Base-by-base conservation (phyloP, 2,113 vertebrate genomes). In the Macroglossus sobrinus region DNA sequence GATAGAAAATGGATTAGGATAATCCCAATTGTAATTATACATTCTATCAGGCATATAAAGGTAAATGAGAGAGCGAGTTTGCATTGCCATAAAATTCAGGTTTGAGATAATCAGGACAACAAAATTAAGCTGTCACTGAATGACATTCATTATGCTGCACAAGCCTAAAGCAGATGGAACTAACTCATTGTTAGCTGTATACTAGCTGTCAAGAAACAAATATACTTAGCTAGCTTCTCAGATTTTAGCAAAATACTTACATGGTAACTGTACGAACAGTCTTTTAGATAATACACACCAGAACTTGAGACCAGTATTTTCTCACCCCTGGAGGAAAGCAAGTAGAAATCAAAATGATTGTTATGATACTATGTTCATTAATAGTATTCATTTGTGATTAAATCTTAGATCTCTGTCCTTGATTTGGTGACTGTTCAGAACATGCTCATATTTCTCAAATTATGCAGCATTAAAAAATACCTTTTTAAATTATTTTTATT, bases 91-190 rank as follows among this genome's bases (percentile, higher is more conserved):
- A 97, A 97, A 98, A 96, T 88, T 91, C 82, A 94, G 81, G 33
- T 95, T 96, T 94, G 81, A 98, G 96, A 88, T 89, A 97, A 97
- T 97, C 79, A 95, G 68, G 43, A 76, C 19, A 89, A 95, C 50
- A 93, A 89, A 98, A 98, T 94, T 98, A 96, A 98, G 84, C 90
- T 97, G 89, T 97, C 97, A 97, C 64, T 63, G 95, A 89, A 86
- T 96, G 82, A 85, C 90, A 98, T 91, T 96, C 21, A 14, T 86
- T 97, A 96, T 57, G 82, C 43, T 24, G 68, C 53, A 75, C 66
- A 98, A 97, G 47, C 13, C 38, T 97, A 96, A 97, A 98, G 68
- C 87, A 98, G 93, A 96, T 92, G 90, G 91, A 97, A 55, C 64
- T 95, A 92, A 68, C 55, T 97, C 74, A 94, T 97, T 97, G 93